A percentile compares a stretch with the other conserved stretches of the same genome.
Conservation (phyloP, 2,113 vertebrate genomes). For the Phylloscopus whistleri region DNA sequence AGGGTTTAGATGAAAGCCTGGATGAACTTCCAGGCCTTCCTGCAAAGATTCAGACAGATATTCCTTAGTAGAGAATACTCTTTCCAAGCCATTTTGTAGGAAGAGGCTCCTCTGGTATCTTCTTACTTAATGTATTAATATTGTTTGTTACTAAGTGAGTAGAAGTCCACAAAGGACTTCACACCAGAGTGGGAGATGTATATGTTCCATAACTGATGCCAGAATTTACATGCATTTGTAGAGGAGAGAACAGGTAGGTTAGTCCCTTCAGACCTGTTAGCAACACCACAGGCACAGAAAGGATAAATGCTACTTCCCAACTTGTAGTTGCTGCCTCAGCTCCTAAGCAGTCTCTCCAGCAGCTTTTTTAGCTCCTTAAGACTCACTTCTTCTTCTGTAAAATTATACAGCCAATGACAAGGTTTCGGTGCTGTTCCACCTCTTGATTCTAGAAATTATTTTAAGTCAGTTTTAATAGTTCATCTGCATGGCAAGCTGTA, state of each 20-base stretch:
- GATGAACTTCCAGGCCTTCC: background rate
- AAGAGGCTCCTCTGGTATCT: background rate
- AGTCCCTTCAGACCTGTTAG: background rate
- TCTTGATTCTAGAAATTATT: background rate
- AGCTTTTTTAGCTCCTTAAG: background rate
- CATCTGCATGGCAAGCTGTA: background rate
- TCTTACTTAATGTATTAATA: background rate
- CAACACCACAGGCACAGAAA: background rate
- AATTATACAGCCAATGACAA: background rate
- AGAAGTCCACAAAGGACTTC: background rate
- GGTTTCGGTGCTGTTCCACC: background rate
- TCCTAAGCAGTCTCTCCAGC: background rate
- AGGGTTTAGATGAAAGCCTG: background rate
- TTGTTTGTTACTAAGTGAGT: background rate
- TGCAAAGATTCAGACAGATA: background rate
- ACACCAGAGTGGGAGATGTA: background rate
- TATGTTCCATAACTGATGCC: background rate
- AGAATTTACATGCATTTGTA: background rate
- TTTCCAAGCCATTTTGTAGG: background rate
- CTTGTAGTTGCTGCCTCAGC: background rate
- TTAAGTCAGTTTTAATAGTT: background rate
- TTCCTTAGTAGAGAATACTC: background rate
- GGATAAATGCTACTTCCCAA: background rate
- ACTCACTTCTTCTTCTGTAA: background rate
- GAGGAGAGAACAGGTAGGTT: background rate